A percentile compares a stretch with the other conserved stretches of the same genome.
Conservation (phyloP, 2,113 vertebrate species). For the Burhinus bistriatus region DNA sequence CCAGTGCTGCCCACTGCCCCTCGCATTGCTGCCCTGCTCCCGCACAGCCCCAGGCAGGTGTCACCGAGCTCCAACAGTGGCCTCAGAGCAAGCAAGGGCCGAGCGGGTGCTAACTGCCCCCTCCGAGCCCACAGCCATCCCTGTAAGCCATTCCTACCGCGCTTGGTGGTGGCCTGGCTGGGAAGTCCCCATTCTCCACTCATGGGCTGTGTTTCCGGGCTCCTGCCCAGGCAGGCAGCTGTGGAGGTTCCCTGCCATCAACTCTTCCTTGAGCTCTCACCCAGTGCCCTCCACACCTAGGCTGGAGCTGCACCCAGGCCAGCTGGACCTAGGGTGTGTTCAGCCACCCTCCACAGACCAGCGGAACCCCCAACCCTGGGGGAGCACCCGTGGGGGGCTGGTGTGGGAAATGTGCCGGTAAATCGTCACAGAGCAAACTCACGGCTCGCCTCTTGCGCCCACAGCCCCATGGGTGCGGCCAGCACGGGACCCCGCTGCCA, state of each 20-base stretch:
- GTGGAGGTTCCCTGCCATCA: background rate
- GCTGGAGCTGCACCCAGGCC: background rate
- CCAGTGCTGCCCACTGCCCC: too few relatives aligned
- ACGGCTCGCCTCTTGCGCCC: accelerated
- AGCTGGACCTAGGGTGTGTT: accelerated
- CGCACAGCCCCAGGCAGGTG: background rate
- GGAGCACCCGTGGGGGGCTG: accelerated
- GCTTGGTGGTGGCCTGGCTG: accelerated
- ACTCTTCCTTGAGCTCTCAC: background rate
- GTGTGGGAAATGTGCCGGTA: accelerated
- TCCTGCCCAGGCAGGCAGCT: background rate
- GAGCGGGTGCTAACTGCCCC: accelerated
- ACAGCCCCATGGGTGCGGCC: background rate
- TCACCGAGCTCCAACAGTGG: accelerated
- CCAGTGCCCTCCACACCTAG: background rate
- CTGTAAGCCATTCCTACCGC: accelerated
- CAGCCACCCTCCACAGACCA: background rate
- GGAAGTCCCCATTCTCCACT: background rate
- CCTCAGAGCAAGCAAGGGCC: accelerated
- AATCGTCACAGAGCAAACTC: background rate
- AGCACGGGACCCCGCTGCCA: background rate
- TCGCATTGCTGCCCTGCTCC: too few relatives aligned
- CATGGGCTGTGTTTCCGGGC: background rate
- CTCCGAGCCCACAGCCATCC: background rate
- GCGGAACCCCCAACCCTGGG: accelerated